Conservation (phyloP, 2,113 vertebrate genomes). For the Phrynosoma blainvillii region DNA sequence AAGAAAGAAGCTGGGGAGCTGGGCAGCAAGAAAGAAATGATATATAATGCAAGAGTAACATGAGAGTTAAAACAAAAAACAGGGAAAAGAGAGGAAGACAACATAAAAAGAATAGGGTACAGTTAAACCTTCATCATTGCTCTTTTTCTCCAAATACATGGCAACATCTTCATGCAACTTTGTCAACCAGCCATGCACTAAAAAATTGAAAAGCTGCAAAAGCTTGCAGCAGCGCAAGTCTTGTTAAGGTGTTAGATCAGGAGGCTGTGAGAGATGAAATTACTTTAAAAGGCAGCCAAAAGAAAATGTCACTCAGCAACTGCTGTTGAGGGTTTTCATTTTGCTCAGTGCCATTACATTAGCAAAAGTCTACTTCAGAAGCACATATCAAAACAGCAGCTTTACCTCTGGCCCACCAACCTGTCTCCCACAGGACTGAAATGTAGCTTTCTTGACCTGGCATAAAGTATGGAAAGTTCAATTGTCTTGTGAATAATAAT, state of each 20-base stretch:
- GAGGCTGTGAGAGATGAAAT: constrained; percentile 65
- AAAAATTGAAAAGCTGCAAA: constrained; percentile 76
- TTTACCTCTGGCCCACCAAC: constrained; percentile 87
- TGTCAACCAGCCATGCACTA: constrained; percentile 80
- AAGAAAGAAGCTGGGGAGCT: constrained; percentile 81
- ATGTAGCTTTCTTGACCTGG: constrained; percentile 85
- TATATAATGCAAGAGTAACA: constrained; percentile 76
- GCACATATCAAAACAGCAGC: constrained; percentile 73
- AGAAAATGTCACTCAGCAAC: constrained; percentile 71
- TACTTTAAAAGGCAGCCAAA: constrained; percentile 68
- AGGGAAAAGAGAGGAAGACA: constrained; percentile 75
- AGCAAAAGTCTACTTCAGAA: constrained; percentile 73
- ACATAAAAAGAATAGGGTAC: constrained; percentile 86
- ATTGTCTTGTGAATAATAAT: constrained; percentile 55
- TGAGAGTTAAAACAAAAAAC: constrained; percentile 72
- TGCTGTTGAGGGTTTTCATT: constrained; percentile 66
- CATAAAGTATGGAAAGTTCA: constrained; percentile 80
- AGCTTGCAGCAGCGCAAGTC: constrained; percentile 73
- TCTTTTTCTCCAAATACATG: constrained; percentile 72
- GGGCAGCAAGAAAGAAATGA: constrained; percentile 75
- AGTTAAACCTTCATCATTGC: constrained; percentile 77
- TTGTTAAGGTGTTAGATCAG: constrained; percentile 58
- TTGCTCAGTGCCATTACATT: constrained; percentile 74
- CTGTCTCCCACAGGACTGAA: constrained; percentile 81
- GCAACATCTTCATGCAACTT: constrained; percentile 79